Conservation (phyloP, 2,888 invertebrate genomes). For the Aethes cnicana region DNA sequence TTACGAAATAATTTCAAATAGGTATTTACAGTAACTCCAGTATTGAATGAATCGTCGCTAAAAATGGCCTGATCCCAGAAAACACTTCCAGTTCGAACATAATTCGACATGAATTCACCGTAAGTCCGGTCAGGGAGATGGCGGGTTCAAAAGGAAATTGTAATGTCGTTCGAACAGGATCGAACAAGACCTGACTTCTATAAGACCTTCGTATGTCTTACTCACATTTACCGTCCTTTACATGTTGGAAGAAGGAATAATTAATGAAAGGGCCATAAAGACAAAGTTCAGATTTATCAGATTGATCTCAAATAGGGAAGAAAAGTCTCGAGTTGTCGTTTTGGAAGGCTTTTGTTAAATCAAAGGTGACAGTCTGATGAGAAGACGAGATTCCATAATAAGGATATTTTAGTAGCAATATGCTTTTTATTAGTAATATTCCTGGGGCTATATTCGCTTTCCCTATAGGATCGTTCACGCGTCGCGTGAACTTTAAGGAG, state of each 20-base stretch:
- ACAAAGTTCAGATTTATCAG: too few relatives aligned
- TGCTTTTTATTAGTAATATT: too few relatives aligned
- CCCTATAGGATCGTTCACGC: too few relatives aligned
- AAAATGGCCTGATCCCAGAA: constrained; percentile 28
- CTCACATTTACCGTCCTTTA: neutral
- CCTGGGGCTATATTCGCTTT: too few relatives aligned
- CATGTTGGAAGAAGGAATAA: neutral
- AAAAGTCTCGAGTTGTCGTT: too few relatives aligned
- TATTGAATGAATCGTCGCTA: constrained; percentile 10
- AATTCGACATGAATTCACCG: constrained; percentile 52
- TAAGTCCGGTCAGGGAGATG: constrained; percentile 54
- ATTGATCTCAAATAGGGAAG: too few relatives aligned
- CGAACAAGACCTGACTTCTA: constrained; percentile 48
- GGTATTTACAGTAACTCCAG: constrained; percentile 15
- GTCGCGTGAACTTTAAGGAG: too few relatives aligned
- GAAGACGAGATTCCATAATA: too few relatives aligned
- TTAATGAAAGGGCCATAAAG: too few relatives aligned
- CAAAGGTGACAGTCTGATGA: too few relatives aligned
- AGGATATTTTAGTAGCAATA: too few relatives aligned
- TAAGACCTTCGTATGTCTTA: neutral
- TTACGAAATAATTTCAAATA: constrained; percentile 1
- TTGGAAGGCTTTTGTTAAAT: too few relatives aligned
- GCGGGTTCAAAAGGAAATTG: constrained; percentile 50
- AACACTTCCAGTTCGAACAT: constrained; percentile 48
- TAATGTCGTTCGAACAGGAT: constrained; percentile 43